Evolutionary conservation across 2,888 invertebrate species (phyloP).

Genomic region (Megastigmus dorsalis): DNA sequence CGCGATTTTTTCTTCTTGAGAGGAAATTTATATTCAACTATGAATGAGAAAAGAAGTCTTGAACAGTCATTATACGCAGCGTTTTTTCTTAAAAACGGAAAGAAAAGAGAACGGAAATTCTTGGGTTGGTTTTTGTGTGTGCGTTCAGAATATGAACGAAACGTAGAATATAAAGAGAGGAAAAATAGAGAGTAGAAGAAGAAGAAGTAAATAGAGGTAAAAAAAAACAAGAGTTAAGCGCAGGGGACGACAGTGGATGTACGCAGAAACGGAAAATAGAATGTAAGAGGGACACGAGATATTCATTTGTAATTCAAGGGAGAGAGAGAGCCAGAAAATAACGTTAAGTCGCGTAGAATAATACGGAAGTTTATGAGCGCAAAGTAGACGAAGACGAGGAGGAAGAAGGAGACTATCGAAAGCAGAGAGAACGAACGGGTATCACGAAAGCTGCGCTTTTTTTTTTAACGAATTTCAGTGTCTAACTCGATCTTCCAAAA

Average conservation of each 20-base stretch:
- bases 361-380: constrained; percentile 36
- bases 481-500: constrained; percentile 11
- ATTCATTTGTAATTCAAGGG: constrained; percentile 5
- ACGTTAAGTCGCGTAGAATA: constrained; percentile 40
- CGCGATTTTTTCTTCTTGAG: constrained; percentile 53
- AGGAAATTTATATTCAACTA: constrained; percentile 43
- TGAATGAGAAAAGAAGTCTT: not conserved
- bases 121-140: constrained; percentile 50
- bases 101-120: constrained; percentile 45
- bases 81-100: constrained; percentile 32
- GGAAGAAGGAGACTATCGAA: constrained; percentile 56
- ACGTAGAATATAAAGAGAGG: constrained; percentile 30
- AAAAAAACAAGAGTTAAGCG: no score
- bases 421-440: constrained; percentile 52
- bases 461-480: constrained; percentile 28
- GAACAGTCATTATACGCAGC: not conserved
- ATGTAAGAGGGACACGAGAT: constrained; percentile 9
- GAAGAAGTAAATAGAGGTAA: constrained; percentile 14
- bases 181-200: constrained; percentile 24
- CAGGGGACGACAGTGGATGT: constrained; percentile 9
- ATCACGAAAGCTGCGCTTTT: constrained; percentile 40
- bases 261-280: not conserved
- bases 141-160: constrained; percentile 53
- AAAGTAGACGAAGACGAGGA: constrained; percentile 55
- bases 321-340: constrained; percentile 40